Conservation (phyloP, 2,797 vertebrate species). For the Sternarchorhynchus goeldii region DNA sequence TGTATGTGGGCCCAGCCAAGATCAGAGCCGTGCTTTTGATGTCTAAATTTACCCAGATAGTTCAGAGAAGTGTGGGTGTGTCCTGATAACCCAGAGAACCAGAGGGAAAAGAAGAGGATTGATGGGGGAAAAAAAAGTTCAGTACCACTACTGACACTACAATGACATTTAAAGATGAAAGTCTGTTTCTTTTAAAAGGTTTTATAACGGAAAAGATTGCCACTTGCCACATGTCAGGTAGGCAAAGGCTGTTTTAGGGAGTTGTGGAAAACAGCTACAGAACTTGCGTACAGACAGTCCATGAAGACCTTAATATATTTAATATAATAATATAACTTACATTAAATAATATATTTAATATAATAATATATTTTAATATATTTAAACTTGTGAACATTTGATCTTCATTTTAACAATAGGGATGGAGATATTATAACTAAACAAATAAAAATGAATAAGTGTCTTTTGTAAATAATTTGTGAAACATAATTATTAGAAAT, state of each 20-base stretch:
- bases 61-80: slow-evolving; percentile 67
- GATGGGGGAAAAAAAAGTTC: not conserved
- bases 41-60: slow-evolving; percentile 64
- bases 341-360: too few species aligned
- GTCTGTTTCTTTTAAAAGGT: slow-evolving; percentile 37
- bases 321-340: too few species aligned
- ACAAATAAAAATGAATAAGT: too few species aligned
- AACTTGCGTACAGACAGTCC: too few species aligned
- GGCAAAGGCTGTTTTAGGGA: slow-evolving; percentile 2
- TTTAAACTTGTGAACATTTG: too few species aligned
- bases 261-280: too few species aligned
- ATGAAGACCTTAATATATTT: too few species aligned
- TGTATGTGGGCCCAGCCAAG: not conserved
- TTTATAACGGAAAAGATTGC: not conserved
- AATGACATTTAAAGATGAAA: slow-evolving; percentile 48
- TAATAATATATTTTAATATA: too few species aligned
- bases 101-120: slow-evolving; percentile 4
- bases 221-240: slow-evolving; percentile 4
- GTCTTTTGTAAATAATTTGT: too few species aligned
- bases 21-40: slow-evolving; percentile 1
- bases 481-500: too few species aligned
- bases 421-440: too few species aligned
- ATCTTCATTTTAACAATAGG: too few species aligned
- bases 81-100: not conserved
- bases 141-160: not conserved